These are phyloP conservation scores for Homarus americanus DNA, from an alignment of 1,140 invertebrate genomes.

Conservation along the genomic window DNA sequence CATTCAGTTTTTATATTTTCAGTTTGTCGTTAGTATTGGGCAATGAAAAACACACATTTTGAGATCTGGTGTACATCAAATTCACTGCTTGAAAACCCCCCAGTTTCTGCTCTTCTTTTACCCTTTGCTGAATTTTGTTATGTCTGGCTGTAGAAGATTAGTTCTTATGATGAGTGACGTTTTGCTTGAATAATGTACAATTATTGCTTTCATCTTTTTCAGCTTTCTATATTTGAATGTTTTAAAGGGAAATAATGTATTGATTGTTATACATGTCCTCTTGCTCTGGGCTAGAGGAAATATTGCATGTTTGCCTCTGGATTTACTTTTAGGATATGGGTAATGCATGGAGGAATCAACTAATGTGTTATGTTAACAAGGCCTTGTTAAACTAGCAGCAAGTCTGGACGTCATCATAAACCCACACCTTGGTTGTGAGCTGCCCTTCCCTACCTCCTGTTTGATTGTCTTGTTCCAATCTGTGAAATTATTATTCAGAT, in stretches of 20 bases:
- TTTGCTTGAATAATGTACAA: not conserved
- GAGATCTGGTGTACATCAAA: conserved; percentile 3
- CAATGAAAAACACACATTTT: not conserved
- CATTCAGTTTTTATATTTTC: not conserved
- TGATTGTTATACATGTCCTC: not conserved
- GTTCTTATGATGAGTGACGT: not conserved
- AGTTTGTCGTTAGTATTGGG: not conserved
- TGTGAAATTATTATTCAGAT: not conserved
- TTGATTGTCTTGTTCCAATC: not conserved
- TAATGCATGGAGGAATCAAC: not conserved
- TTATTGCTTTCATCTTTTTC: not conserved
- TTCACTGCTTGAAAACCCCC: not conserved
- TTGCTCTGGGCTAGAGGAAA: not conserved
- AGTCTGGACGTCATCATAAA: not conserved
- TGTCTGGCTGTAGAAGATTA: not conserved
- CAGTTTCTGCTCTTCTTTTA: not conserved
- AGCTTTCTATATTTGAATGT: not conserved
- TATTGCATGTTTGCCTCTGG: not conserved
- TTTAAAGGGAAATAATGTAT: not conserved
- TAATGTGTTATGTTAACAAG: not conserved
- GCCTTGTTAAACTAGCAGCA: not conserved
- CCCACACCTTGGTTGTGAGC: not conserved
- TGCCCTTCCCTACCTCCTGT: not conserved
- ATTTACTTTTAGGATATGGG: not conserved
- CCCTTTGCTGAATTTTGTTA: not conserved